phyloP scores from a whole-genome alignment of 2,113 vertebrate species.

The Hypocryptadius cinnamomeus region DNA sequence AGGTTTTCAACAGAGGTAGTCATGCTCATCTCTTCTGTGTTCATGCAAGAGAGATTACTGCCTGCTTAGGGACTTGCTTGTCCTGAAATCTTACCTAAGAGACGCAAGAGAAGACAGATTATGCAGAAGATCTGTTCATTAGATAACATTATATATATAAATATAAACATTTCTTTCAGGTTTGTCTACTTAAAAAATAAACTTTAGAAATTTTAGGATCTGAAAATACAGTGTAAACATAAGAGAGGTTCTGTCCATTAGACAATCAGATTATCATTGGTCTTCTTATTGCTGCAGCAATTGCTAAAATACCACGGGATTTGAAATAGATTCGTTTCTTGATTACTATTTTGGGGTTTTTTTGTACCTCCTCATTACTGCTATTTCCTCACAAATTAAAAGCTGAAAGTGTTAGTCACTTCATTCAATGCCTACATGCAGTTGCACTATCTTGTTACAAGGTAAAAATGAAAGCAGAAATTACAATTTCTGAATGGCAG shows the following conservation, averaged over 20 bases:
- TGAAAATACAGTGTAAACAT: not conserved
- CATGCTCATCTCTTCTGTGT: not conserved
- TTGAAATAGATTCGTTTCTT: not conserved
- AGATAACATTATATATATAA: not conserved
- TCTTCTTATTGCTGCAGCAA: not conserved
- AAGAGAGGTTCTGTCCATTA: not conserved
- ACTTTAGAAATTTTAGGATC: not conserved
- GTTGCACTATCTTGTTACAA: not conserved
- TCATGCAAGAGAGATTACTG: not conserved
- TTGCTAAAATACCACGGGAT: not conserved
- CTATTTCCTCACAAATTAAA: not conserved
- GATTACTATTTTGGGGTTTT: accelerated
- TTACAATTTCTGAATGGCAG: not conserved
- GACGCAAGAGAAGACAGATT: not conserved
- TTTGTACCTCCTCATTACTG: not conserved
- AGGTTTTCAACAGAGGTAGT: not conserved
- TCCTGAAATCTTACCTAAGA: not conserved
- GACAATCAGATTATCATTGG: not conserved
- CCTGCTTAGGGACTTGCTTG: not conserved
- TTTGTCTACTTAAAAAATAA: not conserved
- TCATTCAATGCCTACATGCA: not conserved
- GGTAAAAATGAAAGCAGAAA: not conserved
- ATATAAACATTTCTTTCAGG: not conserved
- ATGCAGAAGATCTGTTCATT: not conserved
- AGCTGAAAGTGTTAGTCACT: not conserved